Evolutionary conservation across 2,797 vertebrate species (phyloP), one percentile per base, ranked within the genome.

Genomic region (Xenentodon cancila): DNA sequence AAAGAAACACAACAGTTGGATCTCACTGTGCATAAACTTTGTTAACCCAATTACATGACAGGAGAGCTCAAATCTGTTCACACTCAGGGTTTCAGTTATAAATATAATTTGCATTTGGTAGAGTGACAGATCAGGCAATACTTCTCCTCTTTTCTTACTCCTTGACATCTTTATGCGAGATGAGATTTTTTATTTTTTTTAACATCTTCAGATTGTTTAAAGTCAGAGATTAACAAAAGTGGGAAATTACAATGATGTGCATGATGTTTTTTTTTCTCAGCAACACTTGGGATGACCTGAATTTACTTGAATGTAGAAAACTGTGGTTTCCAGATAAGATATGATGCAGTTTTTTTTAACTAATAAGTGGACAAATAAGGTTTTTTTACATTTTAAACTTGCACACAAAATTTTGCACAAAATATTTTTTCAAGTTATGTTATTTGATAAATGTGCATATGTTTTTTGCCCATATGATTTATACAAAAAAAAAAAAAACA

Each of bases 181-280:
- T 22, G 13, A 47, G 12, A 49, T 27, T 63, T 73, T 27, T 63
- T 73, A 25, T 25, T 59, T 53, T 47, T 64, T 62, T 34, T 51
- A 51, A 67, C 46, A 67, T 72, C 50, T 65, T 57, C 12, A 0
- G 56, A 16, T 55, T 48, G 37, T 62, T 81, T 81, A 45, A 70
- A 63, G 51, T 15, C 37, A 40, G 3, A 15, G 37, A 60, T 75
- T 50, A 68, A 55, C 30, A 70, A 73, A 75, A 68, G 55, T 69
- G 19, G 21, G 54, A 78, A 82, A 90, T 82, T 70, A 49, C 50
- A 73, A 60, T 59, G 84, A 87, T 68, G 52, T 86, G 82, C 6
- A 42, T 53, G 4, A 59, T n/a, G 42, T 20, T 53, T 61, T 68
- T n/a, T 59, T 71, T n/a, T 67, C 60, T 40, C 37, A 40, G 13